A percentile compares a stretch with the other conserved stretches of the same genome.
These are phyloP conservation scores for Misgurnus mizolepis DNA, from an alignment of 2,113 vertebrate genomes.

Conservation along the genomic window DNA sequence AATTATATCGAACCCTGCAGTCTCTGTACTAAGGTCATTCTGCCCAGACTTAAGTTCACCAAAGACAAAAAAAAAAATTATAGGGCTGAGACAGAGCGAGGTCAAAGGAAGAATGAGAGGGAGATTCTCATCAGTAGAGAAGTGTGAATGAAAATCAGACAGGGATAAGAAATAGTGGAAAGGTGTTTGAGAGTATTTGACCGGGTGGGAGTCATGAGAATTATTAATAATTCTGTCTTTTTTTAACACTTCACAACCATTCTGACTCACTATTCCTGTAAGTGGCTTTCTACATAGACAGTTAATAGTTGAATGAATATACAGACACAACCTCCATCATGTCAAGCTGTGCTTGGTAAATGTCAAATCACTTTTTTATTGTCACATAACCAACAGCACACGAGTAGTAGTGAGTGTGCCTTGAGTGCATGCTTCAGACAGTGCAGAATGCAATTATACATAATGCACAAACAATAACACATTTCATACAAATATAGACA, in stretches of 20 bases:
- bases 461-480: too few species aligned
- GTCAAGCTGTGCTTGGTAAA: neutral
- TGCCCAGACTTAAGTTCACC: constrained; percentile 9
- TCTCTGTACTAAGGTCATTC: constrained; percentile 19
- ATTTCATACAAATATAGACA: neutral
- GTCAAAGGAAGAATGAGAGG: neutral
- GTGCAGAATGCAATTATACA: too few species aligned
- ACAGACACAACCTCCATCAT: neutral
- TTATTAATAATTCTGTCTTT: constrained; percentile 48
- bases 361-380: neutral
- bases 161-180: neutral
- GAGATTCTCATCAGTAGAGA: neutral
- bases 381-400: too few species aligned
- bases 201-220: neutral
- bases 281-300: neutral
- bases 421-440: too few species aligned
- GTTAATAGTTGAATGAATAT: neutral
- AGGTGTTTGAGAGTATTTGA: constrained; percentile 4
- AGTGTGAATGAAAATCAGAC: constrained; percentile 15
- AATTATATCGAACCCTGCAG: neutral
- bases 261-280: constrained; percentile 34
- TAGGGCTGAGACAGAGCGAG: neutral
- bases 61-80: constrained; percentile 10
- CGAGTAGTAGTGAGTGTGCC: too few species aligned
- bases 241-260: constrained; percentile 29